phyloP scores from a whole-genome alignment of 2,888 invertebrate species.

The Rhaphigaster nebulosa region DNA sequence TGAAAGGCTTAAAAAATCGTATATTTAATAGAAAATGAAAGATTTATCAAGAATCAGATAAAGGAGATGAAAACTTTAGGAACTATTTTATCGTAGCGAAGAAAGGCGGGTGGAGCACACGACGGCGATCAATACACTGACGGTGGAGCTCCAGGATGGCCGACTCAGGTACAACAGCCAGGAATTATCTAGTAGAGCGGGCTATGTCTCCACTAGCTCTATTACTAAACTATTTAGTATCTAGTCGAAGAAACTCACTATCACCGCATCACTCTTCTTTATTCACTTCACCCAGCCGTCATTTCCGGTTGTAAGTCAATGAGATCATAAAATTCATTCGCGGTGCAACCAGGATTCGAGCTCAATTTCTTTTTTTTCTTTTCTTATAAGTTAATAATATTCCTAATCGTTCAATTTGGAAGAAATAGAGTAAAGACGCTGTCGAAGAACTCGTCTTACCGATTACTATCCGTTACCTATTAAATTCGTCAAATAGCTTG shows the following conservation, averaged over 20 bases:
- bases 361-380: not conserved
- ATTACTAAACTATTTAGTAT: not conserved
- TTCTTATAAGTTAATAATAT: not conserved
- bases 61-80: not conserved
- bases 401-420: not conserved
- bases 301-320: not conserved
- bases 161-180: constrained; percentile 51
- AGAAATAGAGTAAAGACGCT: not conserved
- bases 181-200: constrained; percentile 33
- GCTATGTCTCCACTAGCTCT: not conserved
- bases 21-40: not conserved
- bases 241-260: not conserved
- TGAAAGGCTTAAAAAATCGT: no score
- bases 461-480: not conserved
- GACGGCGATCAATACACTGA: constrained; percentile 11
- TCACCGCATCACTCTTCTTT: not conserved
- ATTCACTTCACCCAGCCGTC: not conserved
- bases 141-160: constrained; percentile 52
- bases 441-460: not conserved
- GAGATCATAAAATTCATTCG: not conserved
- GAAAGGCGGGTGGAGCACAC: constrained; percentile 5
- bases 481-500: not conserved
- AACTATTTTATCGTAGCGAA: not conserved
- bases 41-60: not conserved
- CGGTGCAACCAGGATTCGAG: not conserved